These are phyloP conservation scores for Chauna torquata DNA, from an alignment of 2,113 vertebrate species.

Conservation along the genomic window DNA sequence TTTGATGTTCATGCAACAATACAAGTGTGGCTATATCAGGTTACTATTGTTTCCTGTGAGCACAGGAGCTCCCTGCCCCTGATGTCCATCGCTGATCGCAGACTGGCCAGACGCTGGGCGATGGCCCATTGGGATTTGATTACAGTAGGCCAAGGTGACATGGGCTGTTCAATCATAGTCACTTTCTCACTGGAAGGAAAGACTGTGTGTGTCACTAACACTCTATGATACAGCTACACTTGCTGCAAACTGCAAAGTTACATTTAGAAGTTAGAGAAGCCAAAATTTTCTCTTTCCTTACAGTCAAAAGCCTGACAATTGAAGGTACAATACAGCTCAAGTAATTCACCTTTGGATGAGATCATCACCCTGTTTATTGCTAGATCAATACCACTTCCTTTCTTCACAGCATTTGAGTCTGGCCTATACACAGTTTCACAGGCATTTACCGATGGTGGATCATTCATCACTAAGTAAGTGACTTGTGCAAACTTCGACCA, in stretches of 20 bases:
- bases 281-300: neutral
- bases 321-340: neutral
- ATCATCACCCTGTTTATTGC: neutral
- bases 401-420: neutral
- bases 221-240: neutral
- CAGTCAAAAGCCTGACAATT: neutral
- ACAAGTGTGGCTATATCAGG: neutral
- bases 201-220: neutral
- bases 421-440: neutral
- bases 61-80: slow-evolving; percentile 1
- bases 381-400: neutral
- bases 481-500: neutral
- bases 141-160: neutral
- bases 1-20: neutral
- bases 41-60: slow-evolving; percentile 2
- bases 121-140: neutral
- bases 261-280: neutral
- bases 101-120: neutral
- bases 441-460: neutral
- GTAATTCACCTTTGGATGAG: neutral
- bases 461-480: neutral
- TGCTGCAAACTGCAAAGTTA: slow-evolving; percentile 36
- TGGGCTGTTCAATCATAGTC: slow-evolving; percentile 13
- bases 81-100: neutral
- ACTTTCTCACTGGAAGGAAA: slow-evolving; percentile 50